Conservation (phyloP, 2,797 vertebrate genomes). For the Arctocebus calabarensis region DNA sequence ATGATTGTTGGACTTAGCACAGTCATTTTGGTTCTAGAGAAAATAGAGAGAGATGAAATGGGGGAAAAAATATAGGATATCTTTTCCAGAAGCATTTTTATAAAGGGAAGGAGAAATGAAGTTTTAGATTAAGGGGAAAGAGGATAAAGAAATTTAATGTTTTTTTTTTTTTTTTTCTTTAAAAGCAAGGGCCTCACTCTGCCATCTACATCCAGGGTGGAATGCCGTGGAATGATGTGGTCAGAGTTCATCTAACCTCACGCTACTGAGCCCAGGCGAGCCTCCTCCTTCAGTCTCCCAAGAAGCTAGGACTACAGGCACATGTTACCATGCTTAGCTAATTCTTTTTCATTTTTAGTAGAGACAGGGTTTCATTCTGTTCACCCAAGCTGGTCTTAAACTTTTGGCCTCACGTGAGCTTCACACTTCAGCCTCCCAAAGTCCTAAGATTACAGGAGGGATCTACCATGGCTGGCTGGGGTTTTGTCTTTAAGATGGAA, state of each 20-base stretch:
- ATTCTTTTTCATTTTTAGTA: background rate
- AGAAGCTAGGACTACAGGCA: background rate
- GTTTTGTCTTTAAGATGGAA: conserved; percentile 14
- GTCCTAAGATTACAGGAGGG: background rate
- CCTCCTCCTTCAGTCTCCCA: background rate
- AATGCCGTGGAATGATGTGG: background rate
- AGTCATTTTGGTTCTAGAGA: background rate
- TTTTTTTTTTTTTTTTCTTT: background rate
- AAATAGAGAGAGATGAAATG: background rate
- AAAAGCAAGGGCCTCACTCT: background rate
- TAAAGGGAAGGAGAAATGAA: conserved; percentile 17
- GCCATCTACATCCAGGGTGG: background rate
- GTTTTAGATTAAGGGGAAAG: background rate
- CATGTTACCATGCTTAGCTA: background rate
- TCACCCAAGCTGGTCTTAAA: background rate
- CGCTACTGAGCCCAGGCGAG: background rate
- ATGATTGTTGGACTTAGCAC: background rate
- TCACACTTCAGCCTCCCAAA: background rate
- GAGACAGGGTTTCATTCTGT: background rate
- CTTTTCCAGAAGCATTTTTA: background rate
- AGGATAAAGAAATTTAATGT: background rate
- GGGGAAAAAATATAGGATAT: background rate
- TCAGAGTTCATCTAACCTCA: background rate
- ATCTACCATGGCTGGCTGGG: background rate
- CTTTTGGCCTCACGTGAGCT: background rate